A percentile compares a stretch with the other conserved stretches of the same genome.
These are phyloP conservation scores for Patella caerulea DNA, from an alignment of 2,888 invertebrate species.

Conservation along the genomic window DNA sequence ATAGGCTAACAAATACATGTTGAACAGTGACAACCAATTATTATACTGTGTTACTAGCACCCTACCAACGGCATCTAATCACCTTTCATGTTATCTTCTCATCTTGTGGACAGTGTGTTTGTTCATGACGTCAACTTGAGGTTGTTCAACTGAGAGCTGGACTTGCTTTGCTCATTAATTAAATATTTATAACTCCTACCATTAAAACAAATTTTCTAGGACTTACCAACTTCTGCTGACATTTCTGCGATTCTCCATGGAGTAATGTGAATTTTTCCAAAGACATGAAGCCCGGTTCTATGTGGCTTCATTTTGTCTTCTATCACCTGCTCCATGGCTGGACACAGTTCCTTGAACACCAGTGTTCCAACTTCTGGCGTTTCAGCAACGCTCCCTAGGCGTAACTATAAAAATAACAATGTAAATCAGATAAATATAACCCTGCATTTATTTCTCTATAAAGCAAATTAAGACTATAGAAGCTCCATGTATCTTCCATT, in stretches of 20 bases:
- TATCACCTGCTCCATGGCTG: constrained; percentile 86
- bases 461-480: background rate
- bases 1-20: too few relatives aligned
- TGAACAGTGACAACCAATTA: too few relatives aligned
- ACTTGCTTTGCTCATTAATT: too few relatives aligned
- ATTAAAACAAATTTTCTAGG: background rate
- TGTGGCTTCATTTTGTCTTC: constrained; percentile 87
- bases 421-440: background rate
- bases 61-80: too few relatives aligned
- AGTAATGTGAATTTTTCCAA: constrained; percentile 87
- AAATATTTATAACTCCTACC: too few relatives aligned
- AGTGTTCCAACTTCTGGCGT: constrained; percentile 75
- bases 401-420: constrained; percentile 48
- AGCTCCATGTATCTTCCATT: background rate
- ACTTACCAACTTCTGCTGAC: constrained; percentile 82
- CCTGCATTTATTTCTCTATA: too few relatives aligned
- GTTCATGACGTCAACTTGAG: too few relatives aligned
- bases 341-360: constrained; percentile 81
- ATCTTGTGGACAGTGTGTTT: too few relatives aligned
- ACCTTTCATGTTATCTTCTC: too few relatives aligned
- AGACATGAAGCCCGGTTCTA: constrained; percentile 81
- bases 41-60: too few relatives aligned
- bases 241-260: constrained; percentile 93
- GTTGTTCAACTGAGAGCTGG: too few relatives aligned
- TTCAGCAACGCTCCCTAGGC: constrained; percentile 63